Conservation (phyloP, 2,888 invertebrate species). For the Nemurella pictetii region DNA sequence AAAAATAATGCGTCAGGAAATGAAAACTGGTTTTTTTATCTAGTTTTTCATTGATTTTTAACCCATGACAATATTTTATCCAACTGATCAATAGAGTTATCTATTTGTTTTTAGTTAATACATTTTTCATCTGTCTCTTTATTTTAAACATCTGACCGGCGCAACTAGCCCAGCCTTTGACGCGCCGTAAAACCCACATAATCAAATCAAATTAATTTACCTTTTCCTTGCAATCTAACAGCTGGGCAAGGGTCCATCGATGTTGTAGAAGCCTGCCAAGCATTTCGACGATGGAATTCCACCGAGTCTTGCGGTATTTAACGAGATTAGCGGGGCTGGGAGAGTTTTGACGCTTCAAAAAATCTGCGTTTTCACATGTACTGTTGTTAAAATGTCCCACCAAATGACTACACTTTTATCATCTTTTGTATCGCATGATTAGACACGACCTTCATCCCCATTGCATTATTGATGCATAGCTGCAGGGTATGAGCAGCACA, state of each 20-base stretch:
- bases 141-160: no score
- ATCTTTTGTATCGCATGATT: not conserved
- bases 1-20: no score
- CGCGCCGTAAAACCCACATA: no score
- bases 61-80: no score
- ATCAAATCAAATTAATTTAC: no score
- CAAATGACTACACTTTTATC: conserved; percentile 24
- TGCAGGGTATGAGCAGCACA: conserved; percentile 46
- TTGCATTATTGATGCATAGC: conserved; percentile 43
- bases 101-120: no score
- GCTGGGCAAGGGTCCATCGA: conserved; percentile 23
- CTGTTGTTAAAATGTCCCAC: conserved; percentile 45
- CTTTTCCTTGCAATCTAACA: not conserved
- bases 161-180: no score
- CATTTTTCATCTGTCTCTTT: no score
- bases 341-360: conserved; percentile 37
- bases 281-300: conserved; percentile 44
- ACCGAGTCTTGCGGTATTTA: conserved; percentile 39
- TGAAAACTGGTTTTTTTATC: no score
- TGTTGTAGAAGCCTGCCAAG: conserved; percentile 42
- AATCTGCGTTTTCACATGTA: conserved; percentile 40
- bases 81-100: no score
- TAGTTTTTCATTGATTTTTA: no score
- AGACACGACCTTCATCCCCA: conserved; percentile 3
- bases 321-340: conserved; percentile 39